Evolutionary conservation across 1,140 invertebrate species (phyloP), one percentile per base, ranked within the genome.

Genomic region (Zaprionus ghesquierei): DNA sequence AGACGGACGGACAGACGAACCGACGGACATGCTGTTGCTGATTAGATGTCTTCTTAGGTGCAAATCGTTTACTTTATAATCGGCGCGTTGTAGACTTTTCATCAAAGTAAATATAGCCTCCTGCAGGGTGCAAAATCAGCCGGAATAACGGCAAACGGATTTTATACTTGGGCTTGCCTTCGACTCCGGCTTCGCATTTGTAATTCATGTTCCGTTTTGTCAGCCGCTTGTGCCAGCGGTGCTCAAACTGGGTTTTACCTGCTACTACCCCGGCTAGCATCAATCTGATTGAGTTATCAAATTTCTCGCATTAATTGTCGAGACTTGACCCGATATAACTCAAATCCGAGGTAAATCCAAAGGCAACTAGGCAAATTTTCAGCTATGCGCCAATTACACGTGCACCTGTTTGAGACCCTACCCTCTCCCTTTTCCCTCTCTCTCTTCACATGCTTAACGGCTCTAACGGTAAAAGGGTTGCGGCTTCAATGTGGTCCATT

Each of bases 181-280:
- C 22, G 18, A 12, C 10, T 44, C 3, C 3, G 41, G n/a, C n/a
- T 44, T 10, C 18, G 3, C 72, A 79, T 74, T 79, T 69, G 9
- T 62, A 84, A 84, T 84, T 84, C 77, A 84, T 75, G 79, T 79
- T 79, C 82, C 71, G 63, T 71, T 75, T 72, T 71, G 55, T 65
- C 29, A 78, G 51, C 68, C 53, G 58, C 58, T 70, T 64, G 61
- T 60, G 72, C 66, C 18, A 27, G 44, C 27, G 51, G 23, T 23
- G 25, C 23, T 25, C 20, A 20, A 59, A 15, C 49, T 54, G 49
- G 6, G 27, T 49, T 58, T 58, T 27, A 38, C 31, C 60, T 29
- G n/a, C 9, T n/a, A n/a, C n/a, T n/a, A 63, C 5, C 51, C 41
- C 27, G n/a, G 35, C 61, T 27, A 29, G 29, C 61, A 58, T 50